phyloP scores from a whole-genome alignment of 2,888 invertebrate species.

The Panorpa germanica region DNA sequence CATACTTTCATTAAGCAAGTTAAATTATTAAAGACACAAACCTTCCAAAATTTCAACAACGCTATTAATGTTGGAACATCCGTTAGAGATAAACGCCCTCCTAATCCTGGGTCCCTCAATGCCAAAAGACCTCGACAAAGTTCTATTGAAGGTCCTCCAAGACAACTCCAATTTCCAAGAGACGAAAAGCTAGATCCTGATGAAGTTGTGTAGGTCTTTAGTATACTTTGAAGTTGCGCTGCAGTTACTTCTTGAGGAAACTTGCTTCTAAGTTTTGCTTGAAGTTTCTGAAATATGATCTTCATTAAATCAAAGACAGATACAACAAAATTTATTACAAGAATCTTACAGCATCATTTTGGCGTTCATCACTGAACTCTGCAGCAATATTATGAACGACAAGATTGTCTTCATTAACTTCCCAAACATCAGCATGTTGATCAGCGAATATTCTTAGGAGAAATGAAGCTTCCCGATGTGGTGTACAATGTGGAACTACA shows the following conservation, averaged over 20 bases:
- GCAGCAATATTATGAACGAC: constrained; percentile 40
- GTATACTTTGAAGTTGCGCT: constrained; percentile 34
- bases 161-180: constrained; percentile 34
- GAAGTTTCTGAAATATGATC: constrained; percentile 11
- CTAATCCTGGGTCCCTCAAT: constrained; percentile 43
- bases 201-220: constrained; percentile 21
- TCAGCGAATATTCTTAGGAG: constrained; percentile 51
- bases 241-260: constrained; percentile 43
- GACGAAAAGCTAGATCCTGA: constrained; percentile 16
- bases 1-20: not conserved
- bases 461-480: constrained; percentile 48
- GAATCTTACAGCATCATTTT: constrained; percentile 29
- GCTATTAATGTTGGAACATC: constrained; percentile 42
- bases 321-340: not conserved
- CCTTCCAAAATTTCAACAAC: constrained; percentile 44
- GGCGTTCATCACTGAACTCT: constrained; percentile 35
- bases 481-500: constrained; percentile 50
- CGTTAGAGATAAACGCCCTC: constrained; percentile 36
- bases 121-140: constrained; percentile 48
- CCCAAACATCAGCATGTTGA: constrained; percentile 56
- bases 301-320: constrained; percentile 1
- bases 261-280: constrained; percentile 19
- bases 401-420: constrained; percentile 59
- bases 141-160: constrained; percentile 40
- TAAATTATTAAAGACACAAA: constrained; percentile 16